Evolutionary conservation across 1,140 invertebrate species (phyloP).

Genomic region (Megathymus violae): DNA sequence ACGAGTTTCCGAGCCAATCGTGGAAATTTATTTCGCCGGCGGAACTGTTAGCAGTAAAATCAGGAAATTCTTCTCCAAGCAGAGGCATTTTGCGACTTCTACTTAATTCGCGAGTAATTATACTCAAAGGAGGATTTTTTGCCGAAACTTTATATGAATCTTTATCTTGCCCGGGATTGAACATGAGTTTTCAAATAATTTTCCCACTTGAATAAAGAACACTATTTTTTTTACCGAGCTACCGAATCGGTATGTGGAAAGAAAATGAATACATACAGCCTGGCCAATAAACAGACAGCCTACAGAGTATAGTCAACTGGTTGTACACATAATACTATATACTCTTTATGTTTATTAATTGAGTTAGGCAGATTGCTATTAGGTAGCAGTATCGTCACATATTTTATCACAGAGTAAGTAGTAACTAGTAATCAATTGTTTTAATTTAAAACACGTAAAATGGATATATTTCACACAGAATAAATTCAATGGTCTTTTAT

Average conservation of each 20-base stretch:
- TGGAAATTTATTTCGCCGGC: constrained; percentile 69
- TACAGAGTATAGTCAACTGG: background rate
- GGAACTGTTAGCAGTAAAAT: constrained; percentile 68
- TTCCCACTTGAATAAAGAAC: constrained; percentile 16
- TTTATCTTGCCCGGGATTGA: background rate
- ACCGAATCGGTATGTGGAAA: background rate
- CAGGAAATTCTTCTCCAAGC: constrained; percentile 70
- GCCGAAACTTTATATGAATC: constrained; percentile 4
- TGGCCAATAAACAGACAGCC: background rate
- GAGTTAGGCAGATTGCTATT: no score
- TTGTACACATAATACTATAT: no score
- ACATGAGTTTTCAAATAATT: constrained; percentile 6
- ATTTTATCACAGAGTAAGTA: no score
- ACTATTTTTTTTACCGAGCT: constrained; percentile 1
- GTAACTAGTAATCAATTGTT: no score
- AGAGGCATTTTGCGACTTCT: constrained; percentile 51
- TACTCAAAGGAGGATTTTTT: background rate
- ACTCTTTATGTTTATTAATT: no score
- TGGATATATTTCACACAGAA: no score
- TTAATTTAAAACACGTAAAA: no score
- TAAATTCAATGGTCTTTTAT: no score
- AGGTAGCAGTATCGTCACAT: no score
- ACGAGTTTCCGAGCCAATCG: constrained; percentile 70
- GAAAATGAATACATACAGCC: background rate
- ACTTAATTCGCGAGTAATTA: background rate